Percentiles rank a stretch among this genome's conserved stretches.
Conservation (phyloP, 2,888 invertebrate genomes). For the Eupithecia tripunctaria region DNA sequence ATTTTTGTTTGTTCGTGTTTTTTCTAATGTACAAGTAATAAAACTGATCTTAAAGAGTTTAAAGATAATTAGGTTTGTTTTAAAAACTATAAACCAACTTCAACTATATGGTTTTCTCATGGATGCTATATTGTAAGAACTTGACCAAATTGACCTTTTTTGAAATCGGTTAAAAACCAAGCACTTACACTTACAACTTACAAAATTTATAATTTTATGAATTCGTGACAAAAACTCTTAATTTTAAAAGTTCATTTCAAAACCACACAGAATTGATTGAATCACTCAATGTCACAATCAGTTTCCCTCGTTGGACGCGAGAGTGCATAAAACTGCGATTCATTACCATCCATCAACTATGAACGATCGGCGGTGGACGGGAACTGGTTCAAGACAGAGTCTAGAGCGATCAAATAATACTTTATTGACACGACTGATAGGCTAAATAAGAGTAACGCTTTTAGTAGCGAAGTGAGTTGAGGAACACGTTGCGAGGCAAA, state of each 20-base stretch:
- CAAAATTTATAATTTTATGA: neutral
- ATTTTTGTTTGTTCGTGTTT: too few relatives aligned
- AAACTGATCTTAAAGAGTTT: neutral
- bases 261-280: slow-evolving; percentile 3
- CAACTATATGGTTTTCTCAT: too few relatives aligned
- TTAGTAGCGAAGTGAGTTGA: neutral
- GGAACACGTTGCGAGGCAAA: neutral
- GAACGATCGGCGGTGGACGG: slow-evolving; percentile 60
- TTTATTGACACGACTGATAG: neutral
- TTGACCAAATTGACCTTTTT: too few relatives aligned
- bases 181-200: neutral
- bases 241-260: neutral
- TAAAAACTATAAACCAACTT: too few relatives aligned
- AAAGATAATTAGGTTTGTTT: too few relatives aligned
- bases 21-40: too few relatives aligned
- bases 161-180: too few relatives aligned
- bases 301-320: slow-evolving; percentile 41
- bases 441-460: neutral
- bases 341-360: slow-evolving; percentile 71
- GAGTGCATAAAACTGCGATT: slow-evolving; percentile 66
- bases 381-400: slow-evolving; percentile 11
- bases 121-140: too few relatives aligned
- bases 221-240: neutral
- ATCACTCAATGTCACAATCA: slow-evolving; percentile 50
- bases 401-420: slow-evolving; percentile 1